Evolutionary conservation across 2,888 invertebrate species (phyloP).

Genomic region (Dicycla oo): DNA sequence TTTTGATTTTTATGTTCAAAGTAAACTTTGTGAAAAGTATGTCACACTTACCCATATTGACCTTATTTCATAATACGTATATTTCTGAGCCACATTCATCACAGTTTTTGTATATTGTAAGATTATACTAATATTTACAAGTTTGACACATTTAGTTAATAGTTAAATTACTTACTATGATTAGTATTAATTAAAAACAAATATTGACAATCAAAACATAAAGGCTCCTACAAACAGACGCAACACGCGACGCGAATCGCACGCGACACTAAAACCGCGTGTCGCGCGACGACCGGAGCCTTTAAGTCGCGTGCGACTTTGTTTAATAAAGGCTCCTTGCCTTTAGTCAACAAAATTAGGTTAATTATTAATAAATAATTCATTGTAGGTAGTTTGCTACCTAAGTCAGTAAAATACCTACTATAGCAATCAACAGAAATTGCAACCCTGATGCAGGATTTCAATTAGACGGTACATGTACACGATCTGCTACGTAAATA

Average conservation of each 20-base stretch:
- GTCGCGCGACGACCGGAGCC: too few relatives aligned
- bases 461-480: constrained; percentile 23
- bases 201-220: not conserved
- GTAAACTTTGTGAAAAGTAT: too few relatives aligned
- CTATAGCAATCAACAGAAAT: constrained; percentile 18
- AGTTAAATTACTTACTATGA: constrained; percentile 16
- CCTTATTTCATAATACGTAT: constrained; percentile 60
- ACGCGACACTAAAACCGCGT: too few relatives aligned
- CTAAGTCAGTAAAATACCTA: constrained; percentile 1
- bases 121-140: constrained; percentile 65
- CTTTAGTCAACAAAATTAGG: constrained; percentile 7
- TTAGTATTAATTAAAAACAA: constrained; percentile 24
- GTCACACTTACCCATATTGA: too few relatives aligned
- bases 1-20: too few relatives aligned
- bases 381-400: not conserved
- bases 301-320: too few relatives aligned
- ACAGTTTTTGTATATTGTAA: constrained; percentile 80
- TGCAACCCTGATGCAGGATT: constrained; percentile 62
- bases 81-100: constrained; percentile 86
- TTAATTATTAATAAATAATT: too few relatives aligned
- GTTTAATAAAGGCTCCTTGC: too few relatives aligned
- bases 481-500: not conserved
- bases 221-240: too few relatives aligned
- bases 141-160: constrained; percentile 64
- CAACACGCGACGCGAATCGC: too few relatives aligned